These are phyloP conservation scores for Maccullochella peelii DNA, from an alignment of 2,113 vertebrate genomes.

Conservation along the genomic window DNA sequence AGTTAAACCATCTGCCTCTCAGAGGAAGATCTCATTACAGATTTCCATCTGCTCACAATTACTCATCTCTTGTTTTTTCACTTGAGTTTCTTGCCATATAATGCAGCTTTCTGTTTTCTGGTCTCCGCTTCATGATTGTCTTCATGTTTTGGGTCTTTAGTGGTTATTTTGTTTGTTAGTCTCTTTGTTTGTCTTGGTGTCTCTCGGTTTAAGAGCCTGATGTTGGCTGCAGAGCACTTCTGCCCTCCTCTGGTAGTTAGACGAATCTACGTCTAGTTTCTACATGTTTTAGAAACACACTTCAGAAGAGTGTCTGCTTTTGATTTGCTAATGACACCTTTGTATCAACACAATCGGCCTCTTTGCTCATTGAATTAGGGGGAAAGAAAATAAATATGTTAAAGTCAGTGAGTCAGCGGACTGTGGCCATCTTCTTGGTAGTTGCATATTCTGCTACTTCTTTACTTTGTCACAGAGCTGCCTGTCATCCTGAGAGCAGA, in stretches of 20 bases:
- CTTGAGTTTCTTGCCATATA: slow-evolving; percentile 36
- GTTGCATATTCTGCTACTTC: not conserved
- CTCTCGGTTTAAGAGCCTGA: slow-evolving; percentile 16
- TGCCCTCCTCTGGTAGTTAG: slow-evolving; percentile 59
- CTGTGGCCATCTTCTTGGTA: slow-evolving; percentile 1
- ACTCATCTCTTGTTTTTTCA: slow-evolving; percentile 47
- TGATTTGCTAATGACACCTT: not conserved
- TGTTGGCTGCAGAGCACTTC: slow-evolving; percentile 22
- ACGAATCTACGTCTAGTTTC: not conserved
- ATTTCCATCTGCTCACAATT: slow-evolving; percentile 63
- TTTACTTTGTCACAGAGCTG: not conserved
- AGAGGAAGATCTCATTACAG: slow-evolving; percentile 33
- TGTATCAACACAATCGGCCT: not conserved
- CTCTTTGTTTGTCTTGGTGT: slow-evolving; percentile 27
- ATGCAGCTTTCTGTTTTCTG: slow-evolving; percentile 40
- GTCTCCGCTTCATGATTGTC: slow-evolving; percentile 38
- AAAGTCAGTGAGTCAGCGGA: not conserved
- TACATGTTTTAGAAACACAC: not conserved
- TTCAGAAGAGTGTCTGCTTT: not conserved
- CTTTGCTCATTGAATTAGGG: not conserved
- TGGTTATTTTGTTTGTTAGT: slow-evolving; percentile 18
- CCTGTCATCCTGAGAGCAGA: not conserved
- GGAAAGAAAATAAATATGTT: not conserved
- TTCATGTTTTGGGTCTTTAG: slow-evolving; percentile 49
- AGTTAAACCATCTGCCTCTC: slow-evolving; percentile 53